phyloP scores from a whole-genome alignment of 2,113 vertebrate genomes.

The Nicator chloris region DNA sequence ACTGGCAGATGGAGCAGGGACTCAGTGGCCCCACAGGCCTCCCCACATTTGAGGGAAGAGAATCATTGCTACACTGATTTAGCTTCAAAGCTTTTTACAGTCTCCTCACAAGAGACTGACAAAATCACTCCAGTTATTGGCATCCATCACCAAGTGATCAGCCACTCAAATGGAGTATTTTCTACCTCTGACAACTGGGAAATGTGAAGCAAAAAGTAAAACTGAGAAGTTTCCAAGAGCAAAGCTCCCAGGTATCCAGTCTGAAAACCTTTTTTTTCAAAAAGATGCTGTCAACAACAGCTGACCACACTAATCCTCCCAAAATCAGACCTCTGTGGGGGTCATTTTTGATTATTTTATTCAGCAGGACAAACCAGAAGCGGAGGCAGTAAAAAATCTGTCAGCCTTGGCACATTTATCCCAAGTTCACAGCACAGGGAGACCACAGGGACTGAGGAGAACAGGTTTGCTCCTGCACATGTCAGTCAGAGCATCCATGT shows the following conservation, averaged over 20 bases:
- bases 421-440: neutral
- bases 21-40: neutral
- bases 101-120: neutral
- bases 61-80: neutral
- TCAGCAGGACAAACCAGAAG: neutral
- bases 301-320: neutral
- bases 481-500: rapidly evolving
- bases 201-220: neutral
- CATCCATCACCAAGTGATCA: neutral
- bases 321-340: rapidly evolving
- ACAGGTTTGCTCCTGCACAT: neutral
- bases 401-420: neutral
- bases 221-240: neutral
- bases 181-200: neutral
- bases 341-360: neutral
- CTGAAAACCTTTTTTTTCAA: neutral
- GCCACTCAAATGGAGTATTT: neutral
- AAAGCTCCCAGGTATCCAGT: neutral
- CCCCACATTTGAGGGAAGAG: neutral
- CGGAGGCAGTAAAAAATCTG: neutral
- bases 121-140: neutral
- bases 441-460: neutral
- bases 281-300: neutral
- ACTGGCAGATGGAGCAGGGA: neutral
- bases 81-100: neutral